Evolutionary conservation across 2,113 vertebrate genomes (phyloP).

Genomic region (Nibea albiflora): DNA sequence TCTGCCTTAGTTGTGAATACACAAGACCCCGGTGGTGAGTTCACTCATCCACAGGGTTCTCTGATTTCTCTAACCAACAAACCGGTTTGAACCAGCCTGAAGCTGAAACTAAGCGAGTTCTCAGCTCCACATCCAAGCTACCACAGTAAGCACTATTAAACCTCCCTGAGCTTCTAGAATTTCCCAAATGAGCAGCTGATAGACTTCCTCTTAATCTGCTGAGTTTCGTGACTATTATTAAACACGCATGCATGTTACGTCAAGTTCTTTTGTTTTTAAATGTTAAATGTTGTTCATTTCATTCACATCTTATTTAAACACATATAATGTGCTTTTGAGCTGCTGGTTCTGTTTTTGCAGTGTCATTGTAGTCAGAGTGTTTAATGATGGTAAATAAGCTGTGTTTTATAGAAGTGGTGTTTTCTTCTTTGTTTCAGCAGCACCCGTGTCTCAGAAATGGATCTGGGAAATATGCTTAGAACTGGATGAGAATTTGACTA

Average conservation of each 20-base stretch:
- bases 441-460: not conserved
- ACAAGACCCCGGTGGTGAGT: slow-evolving; percentile 39
- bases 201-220: slow-evolving; percentile 28
- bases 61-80: slow-evolving; percentile 47
- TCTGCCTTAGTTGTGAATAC: slow-evolving; percentile 37
- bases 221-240: not conserved
- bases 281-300: not conserved
- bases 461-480: too few species aligned
- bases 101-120: slow-evolving; percentile 45
- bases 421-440: slow-evolving; percentile 33
- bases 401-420: slow-evolving; percentile 12
- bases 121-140: slow-evolving; percentile 58
- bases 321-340: not conserved
- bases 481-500: not conserved
- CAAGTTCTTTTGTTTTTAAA: not conserved
- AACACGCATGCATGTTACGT: not conserved
- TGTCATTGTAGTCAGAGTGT: too few species aligned
- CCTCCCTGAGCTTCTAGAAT: slow-evolving; percentile 50
- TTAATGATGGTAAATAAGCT: slow-evolving; percentile 18
- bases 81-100: slow-evolving; percentile 75
- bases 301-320: not conserved
- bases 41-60: slow-evolving; percentile 46
- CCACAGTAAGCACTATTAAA: slow-evolving; percentile 58
- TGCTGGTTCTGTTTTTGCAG: not conserved
- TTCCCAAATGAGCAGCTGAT: slow-evolving; percentile 24